Base-by-base conservation (phyloP, 1,140 invertebrate species). In the Vanessa atalanta region DNA sequence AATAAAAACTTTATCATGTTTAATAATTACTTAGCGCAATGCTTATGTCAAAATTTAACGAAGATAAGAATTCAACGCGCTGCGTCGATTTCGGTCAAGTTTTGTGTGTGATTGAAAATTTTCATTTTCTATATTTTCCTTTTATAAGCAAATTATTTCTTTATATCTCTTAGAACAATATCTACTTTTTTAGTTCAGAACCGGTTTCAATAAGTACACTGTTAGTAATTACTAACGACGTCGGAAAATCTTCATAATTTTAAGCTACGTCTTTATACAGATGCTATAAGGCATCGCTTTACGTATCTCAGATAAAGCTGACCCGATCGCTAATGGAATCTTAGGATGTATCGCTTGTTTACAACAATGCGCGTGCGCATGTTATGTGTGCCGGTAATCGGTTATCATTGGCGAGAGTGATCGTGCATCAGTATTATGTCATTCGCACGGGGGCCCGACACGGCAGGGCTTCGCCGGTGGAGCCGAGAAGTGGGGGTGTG, bases 341-440 rank as follows among this genome's bases (percentile, higher is more conserved):
- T 47, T 63, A 64, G 69, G 69, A 16, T 65, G 51, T 37, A 53
- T 60, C 43, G 51, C 26, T 47, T 72, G 64, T 65, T 64, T 57
- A 60, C 71, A 51, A 60, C 66, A 37, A 78, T 75, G 77, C 76
- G 77, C 79, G 69, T 77, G 83, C 81, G 80, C 80, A 73, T 75
- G 55, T 61, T 61, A 70, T 61, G 69, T 70, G 47, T 64, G 47
- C 43, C 60, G 74, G 76, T 84, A 81, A 83, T 83, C 57, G 82
- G 82, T 82, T 85, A 86, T 83, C 82, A 80, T 83, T 70, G 83
- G 82, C 78, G 86, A 89, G 83, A 87, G 87, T 86, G 83, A 88
- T 83, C 80, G 81, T 76, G 57, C 23, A 61, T 61, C 57, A 61
- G 57, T 61, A 37, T 88, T 87, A 88, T 86, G 82, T 88, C 85